phyloP scores from a whole-genome alignment of 2,797 vertebrate genomes.

The Astyanax mexicanus region DNA sequence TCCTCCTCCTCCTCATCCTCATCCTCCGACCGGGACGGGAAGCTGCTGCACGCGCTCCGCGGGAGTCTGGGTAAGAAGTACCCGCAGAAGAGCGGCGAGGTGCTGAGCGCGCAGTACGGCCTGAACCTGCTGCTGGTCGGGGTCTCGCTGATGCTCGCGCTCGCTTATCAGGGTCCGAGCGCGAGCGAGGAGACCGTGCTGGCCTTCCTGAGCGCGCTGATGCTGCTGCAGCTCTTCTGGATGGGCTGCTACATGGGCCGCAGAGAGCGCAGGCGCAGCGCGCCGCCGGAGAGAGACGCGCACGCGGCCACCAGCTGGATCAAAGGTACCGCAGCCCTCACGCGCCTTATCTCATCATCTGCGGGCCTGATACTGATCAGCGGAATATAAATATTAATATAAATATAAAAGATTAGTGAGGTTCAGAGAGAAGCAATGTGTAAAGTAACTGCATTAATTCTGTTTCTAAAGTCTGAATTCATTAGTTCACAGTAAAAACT shows the following conservation, averaged over 20 bases:
- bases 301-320: conserved; percentile 93
- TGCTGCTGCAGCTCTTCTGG: conserved; percentile 93
- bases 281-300: conserved; percentile 84
- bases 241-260: conserved; percentile 94
- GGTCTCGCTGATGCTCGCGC: conserved; percentile 88
- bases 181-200: conserved; percentile 86
- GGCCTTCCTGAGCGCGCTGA: conserved; percentile 86
- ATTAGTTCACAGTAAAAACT: too few species aligned
- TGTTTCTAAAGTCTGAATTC: too few species aligned
- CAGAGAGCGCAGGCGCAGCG: conserved; percentile 79
- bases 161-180: conserved; percentile 82
- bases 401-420: too few species aligned
- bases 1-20: conserved; percentile 63
- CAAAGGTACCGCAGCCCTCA: conserved; percentile 75
- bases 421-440: too few species aligned
- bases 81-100: conserved; percentile 90
- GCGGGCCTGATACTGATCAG: neutral
- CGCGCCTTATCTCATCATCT: neutral
- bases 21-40: conserved; percentile 75
- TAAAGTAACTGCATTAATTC: too few species aligned
- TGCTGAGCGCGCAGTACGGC: conserved; percentile 94
- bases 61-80: conserved; percentile 73
- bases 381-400: too few species aligned
- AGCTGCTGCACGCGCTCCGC: conserved; percentile 69
- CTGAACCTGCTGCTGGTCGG: conserved; percentile 90